A percentile compares a stretch with the other conserved stretches of the same genome.
These are phyloP conservation scores for Falco concolor DNA, from an alignment of 2,797 vertebrate genomes.

Conservation along the genomic window DNA sequence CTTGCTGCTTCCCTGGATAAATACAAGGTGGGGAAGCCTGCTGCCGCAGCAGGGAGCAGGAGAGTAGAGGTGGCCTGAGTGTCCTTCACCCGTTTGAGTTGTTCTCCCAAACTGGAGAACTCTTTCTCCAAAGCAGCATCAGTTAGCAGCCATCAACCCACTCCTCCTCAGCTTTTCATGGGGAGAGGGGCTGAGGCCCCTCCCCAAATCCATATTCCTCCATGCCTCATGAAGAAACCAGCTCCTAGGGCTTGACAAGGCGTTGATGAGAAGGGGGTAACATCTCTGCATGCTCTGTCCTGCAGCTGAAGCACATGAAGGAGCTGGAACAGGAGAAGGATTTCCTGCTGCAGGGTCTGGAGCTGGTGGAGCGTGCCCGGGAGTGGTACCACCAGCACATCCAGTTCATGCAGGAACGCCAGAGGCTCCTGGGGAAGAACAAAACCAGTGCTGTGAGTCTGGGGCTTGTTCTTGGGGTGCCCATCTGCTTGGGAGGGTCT, in stretches of 20 bases:
- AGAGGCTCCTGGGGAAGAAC: conserved; percentile 81
- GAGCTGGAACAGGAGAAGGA: conserved; percentile 94
- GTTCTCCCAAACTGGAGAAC: neutral
- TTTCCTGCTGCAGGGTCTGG: conserved; percentile 87
- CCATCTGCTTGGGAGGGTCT: neutral
- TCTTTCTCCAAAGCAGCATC: neutral
- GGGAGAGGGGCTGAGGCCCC: neutral
- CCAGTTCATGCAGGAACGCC: conserved; percentile 85
- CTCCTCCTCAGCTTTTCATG: neutral
- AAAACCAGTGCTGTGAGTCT: conserved; percentile 73
- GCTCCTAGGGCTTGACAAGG: neutral
- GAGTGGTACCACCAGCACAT: conserved; percentile 93
- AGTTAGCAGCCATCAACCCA: neutral
- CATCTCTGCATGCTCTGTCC: neutral
- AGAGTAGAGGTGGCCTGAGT: neutral
- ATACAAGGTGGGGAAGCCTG: neutral
- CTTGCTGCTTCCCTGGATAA: neutral
- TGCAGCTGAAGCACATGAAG: conserved; percentile 91
- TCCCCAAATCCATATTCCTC: neutral
- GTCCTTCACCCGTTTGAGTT: neutral
- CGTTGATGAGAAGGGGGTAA: neutral
- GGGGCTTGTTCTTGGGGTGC: neutral
- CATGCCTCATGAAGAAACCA: neutral
- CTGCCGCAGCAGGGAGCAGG: neutral
- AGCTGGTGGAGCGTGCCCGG: conserved; percentile 83